Conservation (phyloP, 2,113 vertebrate genomes). For the Strix uralensis region DNA sequence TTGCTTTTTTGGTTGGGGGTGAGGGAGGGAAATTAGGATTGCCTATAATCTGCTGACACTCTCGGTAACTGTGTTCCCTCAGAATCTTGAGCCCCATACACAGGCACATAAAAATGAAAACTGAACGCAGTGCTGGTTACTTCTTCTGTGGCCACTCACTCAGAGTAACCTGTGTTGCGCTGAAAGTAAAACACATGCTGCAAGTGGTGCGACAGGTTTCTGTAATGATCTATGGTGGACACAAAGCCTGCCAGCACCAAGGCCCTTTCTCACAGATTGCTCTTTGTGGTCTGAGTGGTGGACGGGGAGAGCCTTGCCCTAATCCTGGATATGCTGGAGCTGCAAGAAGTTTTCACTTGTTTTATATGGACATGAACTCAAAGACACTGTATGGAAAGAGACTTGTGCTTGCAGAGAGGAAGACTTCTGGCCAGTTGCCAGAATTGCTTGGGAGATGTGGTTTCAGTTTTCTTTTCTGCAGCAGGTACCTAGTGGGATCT, state of each 20-base stretch:
- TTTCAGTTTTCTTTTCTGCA: constrained; percentile 33
- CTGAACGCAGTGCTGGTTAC: background rate
- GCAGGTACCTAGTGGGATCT: background rate
- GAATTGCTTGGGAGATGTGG: background rate
- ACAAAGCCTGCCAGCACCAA: accelerated
- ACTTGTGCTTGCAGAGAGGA: background rate
- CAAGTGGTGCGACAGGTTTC: background rate
- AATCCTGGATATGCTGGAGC: background rate
- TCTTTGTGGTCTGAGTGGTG: background rate
- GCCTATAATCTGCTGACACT: background rate
- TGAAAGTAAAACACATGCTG: background rate
- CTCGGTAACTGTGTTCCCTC: background rate
- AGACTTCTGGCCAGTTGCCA: background rate
- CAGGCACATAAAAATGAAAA: background rate
- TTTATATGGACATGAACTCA: background rate
- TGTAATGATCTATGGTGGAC: background rate
- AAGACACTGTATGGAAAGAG: background rate
- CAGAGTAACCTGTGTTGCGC: background rate
- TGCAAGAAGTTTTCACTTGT: background rate
- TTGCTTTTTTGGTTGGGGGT: background rate
- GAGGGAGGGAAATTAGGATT: background rate
- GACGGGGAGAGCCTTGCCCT: background rate
- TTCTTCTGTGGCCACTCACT: background rate
- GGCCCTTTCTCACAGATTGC: background rate
- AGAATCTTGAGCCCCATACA: background rate